Conservation (phyloP, 35 echinoderm and acorn worm species). For the Apostichopus parvimensis region DNA sequence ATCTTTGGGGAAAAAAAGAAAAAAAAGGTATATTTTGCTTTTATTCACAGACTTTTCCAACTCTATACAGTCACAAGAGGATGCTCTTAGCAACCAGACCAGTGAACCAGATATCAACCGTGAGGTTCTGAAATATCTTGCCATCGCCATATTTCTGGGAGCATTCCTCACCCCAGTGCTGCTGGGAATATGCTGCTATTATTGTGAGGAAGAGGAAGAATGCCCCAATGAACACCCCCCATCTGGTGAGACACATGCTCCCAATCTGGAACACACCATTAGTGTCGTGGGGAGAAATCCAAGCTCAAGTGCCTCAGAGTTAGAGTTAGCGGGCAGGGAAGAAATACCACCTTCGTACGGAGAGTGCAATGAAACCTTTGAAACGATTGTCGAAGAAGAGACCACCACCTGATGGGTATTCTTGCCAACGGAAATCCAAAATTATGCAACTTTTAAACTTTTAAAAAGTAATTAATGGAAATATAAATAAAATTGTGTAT, state of each 20-base stretch:
- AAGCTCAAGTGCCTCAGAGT: not conserved
- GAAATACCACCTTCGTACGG: not conserved
- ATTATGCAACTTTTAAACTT: too few relatives aligned
- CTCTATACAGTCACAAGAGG: not conserved
- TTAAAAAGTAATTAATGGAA: too few relatives aligned
- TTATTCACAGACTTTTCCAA: not conserved
- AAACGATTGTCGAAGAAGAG: not conserved
- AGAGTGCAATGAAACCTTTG: conserved; percentile 29
- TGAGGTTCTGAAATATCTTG: not conserved
- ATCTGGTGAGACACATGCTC: not conserved
- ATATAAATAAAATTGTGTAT: too few relatives aligned
- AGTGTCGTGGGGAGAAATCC: conserved; percentile 34
- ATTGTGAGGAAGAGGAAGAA: not conserved
- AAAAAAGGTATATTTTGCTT: not conserved
- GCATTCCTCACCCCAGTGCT: conserved; percentile 35
- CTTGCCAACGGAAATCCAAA: not conserved
- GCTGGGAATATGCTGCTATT: conserved; percentile 41
- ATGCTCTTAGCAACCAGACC: conserved; percentile 38
- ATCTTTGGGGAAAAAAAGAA: too few relatives aligned
- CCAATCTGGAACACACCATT: conserved; percentile 10
- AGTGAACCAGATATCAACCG: conserved; percentile 5
- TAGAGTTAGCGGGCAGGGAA: not conserved
- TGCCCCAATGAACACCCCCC: not conserved
- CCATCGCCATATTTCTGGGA: conserved; percentile 24
- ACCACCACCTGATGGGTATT: not conserved